Evolutionary conservation across 1,140 invertebrate species (phyloP).

Genomic region (Steinernema khuongi): DNA sequence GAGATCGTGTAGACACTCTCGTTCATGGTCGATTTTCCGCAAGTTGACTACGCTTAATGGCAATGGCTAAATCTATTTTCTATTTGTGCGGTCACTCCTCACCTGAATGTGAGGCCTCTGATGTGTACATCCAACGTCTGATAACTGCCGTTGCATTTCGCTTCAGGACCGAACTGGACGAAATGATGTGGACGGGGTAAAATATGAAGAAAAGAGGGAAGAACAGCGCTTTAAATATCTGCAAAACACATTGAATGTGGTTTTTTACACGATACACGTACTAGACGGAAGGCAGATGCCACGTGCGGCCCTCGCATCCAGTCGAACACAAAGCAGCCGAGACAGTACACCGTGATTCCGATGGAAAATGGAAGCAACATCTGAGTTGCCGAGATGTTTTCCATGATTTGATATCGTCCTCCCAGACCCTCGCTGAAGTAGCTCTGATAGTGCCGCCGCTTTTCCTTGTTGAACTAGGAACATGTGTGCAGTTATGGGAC

Average conservation of each 20-base stretch:
- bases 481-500: not conserved
- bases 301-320: not conserved
- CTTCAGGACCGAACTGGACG: not conserved
- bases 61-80: not conserved
- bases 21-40: not conserved
- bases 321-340: not conserved
- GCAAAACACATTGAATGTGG: too few relatives aligned
- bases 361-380: not conserved
- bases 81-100: not conserved
- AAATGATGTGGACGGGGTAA: not conserved
- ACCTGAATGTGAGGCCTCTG: not conserved
- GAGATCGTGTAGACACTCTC: not conserved
- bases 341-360: not conserved
- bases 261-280: too few relatives aligned
- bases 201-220: not conserved
- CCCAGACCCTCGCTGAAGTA: not conserved
- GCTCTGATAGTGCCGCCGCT: not conserved
- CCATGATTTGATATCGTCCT: conserved; percentile 4
- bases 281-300: too few relatives aligned
- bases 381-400: not conserved
- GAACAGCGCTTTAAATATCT: not conserved
- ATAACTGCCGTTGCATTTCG: not conserved
- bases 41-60: not conserved
- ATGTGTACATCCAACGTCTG: not conserved
- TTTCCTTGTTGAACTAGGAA: conserved; percentile 4